Evolutionary conservation across 2,797 vertebrate species (phyloP).

Genomic region (Falco biarmicus): DNA sequence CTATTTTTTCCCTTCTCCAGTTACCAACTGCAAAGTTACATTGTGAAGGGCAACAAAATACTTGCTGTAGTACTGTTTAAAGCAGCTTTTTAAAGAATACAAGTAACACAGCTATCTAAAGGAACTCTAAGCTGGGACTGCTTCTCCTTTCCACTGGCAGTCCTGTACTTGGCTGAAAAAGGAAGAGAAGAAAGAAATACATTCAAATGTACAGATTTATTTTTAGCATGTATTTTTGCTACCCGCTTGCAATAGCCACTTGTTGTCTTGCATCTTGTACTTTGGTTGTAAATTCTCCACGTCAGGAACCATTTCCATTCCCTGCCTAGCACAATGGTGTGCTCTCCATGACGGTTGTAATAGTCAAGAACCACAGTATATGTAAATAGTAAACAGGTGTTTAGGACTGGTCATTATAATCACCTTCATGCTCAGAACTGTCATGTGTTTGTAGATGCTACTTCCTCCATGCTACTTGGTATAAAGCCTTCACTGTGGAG

Average conservation of each 20-base stretch:
- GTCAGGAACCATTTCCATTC: not conserved
- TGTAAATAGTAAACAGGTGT: not conserved
- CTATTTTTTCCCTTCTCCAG: not conserved
- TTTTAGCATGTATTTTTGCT: not conserved
- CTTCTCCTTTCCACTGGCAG: not conserved
- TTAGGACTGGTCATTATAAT: not conserved
- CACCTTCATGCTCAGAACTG: not conserved
- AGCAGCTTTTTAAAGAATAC: not conserved
- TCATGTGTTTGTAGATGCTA: not conserved
- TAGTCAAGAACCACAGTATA: not conserved
- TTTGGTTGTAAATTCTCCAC: not conserved
- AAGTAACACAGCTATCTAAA: not conserved
- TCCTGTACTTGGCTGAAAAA: not conserved
- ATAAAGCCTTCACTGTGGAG: not conserved
- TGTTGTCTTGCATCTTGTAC: not conserved
- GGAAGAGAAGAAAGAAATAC: not conserved
- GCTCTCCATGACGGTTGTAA: not conserved
- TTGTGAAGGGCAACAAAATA: not conserved
- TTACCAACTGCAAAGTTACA: not conserved
- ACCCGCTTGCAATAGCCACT: not conserved
- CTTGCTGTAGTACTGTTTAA: not conserved
- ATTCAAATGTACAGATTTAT: not conserved
- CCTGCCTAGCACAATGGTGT: not conserved
- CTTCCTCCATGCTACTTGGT: not conserved
- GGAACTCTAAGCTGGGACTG: not conserved